Evolutionary conservation across 2,113 vertebrate species (phyloP).

Genomic region (Chaenocephalus aceratus): DNA sequence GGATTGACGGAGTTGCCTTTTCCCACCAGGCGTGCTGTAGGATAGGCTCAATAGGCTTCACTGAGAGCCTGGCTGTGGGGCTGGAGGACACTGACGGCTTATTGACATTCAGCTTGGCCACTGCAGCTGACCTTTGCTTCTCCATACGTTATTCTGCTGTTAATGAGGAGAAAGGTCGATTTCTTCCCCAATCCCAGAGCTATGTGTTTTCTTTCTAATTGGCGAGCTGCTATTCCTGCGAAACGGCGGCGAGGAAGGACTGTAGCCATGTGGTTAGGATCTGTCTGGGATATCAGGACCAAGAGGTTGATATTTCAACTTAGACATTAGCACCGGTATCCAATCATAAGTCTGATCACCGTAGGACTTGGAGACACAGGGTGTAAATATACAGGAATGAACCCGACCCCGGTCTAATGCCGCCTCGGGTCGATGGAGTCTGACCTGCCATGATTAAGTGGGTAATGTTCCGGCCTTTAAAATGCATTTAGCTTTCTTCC

Average conservation of each 20-base stretch:
- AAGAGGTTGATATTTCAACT: neutral
- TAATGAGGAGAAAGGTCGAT: conserved; percentile 58
- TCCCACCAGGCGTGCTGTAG: neutral
- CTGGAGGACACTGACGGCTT: neutral
- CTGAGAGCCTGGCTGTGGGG: neutral
- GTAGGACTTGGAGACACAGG: neutral
- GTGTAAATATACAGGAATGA: conserved; percentile 46
- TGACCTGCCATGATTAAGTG: conserved; percentile 45
- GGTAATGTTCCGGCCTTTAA: conserved; percentile 41
- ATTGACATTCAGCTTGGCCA: conserved; percentile 52
- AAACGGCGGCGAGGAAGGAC: neutral
- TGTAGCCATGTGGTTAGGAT: neutral
- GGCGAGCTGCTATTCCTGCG: neutral
- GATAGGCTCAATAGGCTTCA: conserved; percentile 26
- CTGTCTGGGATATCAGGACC: neutral
- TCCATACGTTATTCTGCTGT: conserved; percentile 39
- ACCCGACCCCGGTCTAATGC: conserved; percentile 13
- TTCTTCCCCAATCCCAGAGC: conserved; percentile 5
- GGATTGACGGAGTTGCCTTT: conserved; percentile 1
- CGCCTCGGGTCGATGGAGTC: conserved; percentile 30
- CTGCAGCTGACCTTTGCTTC: conserved; percentile 65
- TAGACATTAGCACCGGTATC: neutral
- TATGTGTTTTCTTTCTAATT: conserved; percentile 2
- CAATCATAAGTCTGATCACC: neutral
- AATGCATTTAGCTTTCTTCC: conserved; percentile 34